A percentile compares a stretch with the other conserved stretches of the same genome.
Conservation (phyloP, 1,140 invertebrate genomes). For the Mamestra configurata region DNA sequence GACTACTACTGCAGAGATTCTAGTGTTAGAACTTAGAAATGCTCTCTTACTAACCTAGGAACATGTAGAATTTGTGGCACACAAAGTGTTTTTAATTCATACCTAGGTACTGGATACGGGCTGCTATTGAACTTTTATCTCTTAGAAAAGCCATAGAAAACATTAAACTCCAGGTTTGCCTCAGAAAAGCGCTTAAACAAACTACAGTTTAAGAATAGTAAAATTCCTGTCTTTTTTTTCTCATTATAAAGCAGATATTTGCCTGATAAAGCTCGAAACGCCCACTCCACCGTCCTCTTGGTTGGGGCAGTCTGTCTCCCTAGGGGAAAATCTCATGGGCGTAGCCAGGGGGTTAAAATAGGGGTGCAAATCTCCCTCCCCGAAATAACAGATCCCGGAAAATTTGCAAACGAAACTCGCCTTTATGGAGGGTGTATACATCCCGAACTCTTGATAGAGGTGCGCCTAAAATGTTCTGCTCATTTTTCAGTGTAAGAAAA, state of each 20-base stretch:
- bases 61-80: no score
- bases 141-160: no score
- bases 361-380: constrained; percentile 30
- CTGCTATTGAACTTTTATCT: no score
- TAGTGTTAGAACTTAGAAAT: no score
- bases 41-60: no score
- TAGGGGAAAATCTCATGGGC: constrained; percentile 30
- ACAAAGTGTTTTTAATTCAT: no score
- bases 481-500: no score
- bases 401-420: constrained; percentile 30
- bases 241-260: constrained; percentile 1
- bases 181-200: no score
- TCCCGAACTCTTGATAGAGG: not conserved
- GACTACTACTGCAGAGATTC: no score
- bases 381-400: constrained; percentile 5
- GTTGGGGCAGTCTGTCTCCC: constrained; percentile 20
- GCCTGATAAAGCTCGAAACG: constrained; percentile 6
- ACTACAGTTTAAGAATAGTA: not conserved
- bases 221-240: not conserved
- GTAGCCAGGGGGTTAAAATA: constrained; percentile 6
- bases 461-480: not conserved
- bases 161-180: no score
- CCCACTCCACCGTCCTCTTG: constrained; percentile 5
- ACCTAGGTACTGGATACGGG: no score
- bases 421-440: not conserved